phyloP scores from a whole-genome alignment of 2,888 invertebrate species.

The Helobdella robusta region DNA sequence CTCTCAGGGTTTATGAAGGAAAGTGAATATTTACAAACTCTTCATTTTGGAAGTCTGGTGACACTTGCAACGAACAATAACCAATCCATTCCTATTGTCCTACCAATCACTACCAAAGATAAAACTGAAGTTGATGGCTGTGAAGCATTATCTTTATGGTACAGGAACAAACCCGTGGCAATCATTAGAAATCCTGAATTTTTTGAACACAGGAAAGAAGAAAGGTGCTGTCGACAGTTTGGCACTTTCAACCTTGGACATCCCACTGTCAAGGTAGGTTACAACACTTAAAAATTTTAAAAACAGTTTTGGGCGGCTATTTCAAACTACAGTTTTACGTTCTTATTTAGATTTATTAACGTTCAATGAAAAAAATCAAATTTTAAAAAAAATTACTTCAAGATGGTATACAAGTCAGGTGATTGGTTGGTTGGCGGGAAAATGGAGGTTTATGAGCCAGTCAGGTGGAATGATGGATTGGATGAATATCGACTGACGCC shows the following conservation, averaged over 20 bases:
- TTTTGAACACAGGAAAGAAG: slow-evolving; percentile 85
- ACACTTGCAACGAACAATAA: slow-evolving; percentile 59
- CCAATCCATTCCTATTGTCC: slow-evolving; percentile 88
- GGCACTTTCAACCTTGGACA: slow-evolving; percentile 76
- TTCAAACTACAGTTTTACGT: neutral
- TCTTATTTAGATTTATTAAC: neutral
- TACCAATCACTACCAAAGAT: slow-evolving; percentile 62
- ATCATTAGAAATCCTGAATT: slow-evolving; percentile 66
- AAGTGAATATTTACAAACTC: slow-evolving; percentile 76
- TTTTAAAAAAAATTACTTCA: neutral
- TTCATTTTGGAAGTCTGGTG: slow-evolving; percentile 81
- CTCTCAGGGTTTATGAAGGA: slow-evolving; percentile 96
- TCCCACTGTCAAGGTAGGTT: slow-evolving; percentile 73
- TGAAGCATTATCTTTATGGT: slow-evolving; percentile 52
- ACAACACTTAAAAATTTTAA: neutral
- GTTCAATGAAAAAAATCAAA: neutral
- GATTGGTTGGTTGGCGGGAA: slow-evolving; percentile 93
- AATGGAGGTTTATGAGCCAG: slow-evolving; percentile 75
- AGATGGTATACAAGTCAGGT: slow-evolving; percentile 81
- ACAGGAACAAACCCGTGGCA: slow-evolving; percentile 49
- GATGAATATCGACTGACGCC: slow-evolving; percentile 92
- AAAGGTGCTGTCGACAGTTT: slow-evolving; percentile 81
- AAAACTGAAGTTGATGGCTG: slow-evolving; percentile 64
- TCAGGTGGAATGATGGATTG: slow-evolving; percentile 86
- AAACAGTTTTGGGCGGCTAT: neutral